Base-by-base conservation (phyloP, 2,888 invertebrate genomes). In the Dryocosmus kuriphilus region DNA sequence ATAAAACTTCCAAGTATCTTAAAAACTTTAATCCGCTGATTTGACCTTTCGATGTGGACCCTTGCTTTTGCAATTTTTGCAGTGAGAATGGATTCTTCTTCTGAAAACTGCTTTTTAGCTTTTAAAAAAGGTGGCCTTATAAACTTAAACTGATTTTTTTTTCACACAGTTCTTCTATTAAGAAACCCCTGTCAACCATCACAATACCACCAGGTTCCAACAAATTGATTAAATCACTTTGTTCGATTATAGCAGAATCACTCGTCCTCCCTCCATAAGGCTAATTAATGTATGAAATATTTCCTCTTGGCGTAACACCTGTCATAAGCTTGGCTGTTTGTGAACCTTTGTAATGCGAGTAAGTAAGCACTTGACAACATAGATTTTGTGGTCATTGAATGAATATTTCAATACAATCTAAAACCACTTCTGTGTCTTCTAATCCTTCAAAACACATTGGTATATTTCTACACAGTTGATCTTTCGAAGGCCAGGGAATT, bases 371-470 rank as follows among this genome's bases (percentile, higher is more conserved):
- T 77, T 80, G 79, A 74, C 79, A 77, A 38, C 78, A 75, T 32
- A 77, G 24, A 60, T 82, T 81, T 32, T 81, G 81, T 30, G 86
- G 83, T 5, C 9, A 9, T 38, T 38, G 38, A 38, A 38, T 38
- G 9, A 38, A 38, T 38, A 38, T 38, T 38, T 88, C 86, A 3
- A 84, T 86, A 60, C 85, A 86, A 81, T 88, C 87, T n/a, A 88
- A 75, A 0, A 87, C 83, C 22, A 87, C 80, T 51, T 84, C 57
- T n/a, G 82, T 82, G 76, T 85, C 78, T 71, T 77, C 71, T 82
- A 83, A 88, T 19, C 79, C 77, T 76, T 83, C 7, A 80, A 89
- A 89, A 81, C 84, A 87, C 11, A 22, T 62, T 11, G 85, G 86
- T 30, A 86, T 78, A 82, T 85, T 86, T 65, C 76, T 76, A 1